phyloP scores from a whole-genome alignment of 1,140 invertebrate species.

The Neotoxoptera formosana region DNA sequence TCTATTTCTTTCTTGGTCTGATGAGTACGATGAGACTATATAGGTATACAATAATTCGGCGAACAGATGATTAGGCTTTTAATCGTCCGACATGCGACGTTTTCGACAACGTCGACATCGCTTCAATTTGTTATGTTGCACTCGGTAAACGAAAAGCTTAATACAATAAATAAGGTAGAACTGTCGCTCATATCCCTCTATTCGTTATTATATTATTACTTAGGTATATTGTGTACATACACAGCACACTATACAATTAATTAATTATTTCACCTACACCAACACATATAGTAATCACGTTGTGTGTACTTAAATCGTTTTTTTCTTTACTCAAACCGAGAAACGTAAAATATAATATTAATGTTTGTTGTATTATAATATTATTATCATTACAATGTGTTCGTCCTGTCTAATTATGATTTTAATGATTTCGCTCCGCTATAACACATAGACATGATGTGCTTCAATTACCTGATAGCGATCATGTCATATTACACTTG shows the following conservation, averaged over 20 bases:
- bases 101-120: not conserved
- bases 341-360: not conserved
- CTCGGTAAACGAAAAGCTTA: not conserved
- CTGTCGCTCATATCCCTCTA: too few species aligned
- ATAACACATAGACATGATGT: not conserved
- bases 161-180: not conserved
- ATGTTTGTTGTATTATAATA: not conserved
- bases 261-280: not conserved
- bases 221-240: not conserved
- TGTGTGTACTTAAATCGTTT: not conserved
- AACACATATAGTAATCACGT: not conserved
- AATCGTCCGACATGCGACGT: not conserved
- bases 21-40: not conserved
- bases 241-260: not conserved
- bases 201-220: too few species aligned
- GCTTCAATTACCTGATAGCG: conserved; percentile 25
- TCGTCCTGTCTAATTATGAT: not conserved
- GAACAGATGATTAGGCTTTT: conserved; percentile 11
- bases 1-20: conserved; percentile 38
- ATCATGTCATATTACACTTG: conserved; percentile 26
- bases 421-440: conserved; percentile 2
- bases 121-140: not conserved
- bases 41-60: not conserved
- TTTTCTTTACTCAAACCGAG: not conserved
- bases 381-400: not conserved